Evolutionary conservation across 2,113 vertebrate genomes (phyloP), one percentile per base, ranked within the genome.

Genomic region (Nibea albiflora): DNA sequence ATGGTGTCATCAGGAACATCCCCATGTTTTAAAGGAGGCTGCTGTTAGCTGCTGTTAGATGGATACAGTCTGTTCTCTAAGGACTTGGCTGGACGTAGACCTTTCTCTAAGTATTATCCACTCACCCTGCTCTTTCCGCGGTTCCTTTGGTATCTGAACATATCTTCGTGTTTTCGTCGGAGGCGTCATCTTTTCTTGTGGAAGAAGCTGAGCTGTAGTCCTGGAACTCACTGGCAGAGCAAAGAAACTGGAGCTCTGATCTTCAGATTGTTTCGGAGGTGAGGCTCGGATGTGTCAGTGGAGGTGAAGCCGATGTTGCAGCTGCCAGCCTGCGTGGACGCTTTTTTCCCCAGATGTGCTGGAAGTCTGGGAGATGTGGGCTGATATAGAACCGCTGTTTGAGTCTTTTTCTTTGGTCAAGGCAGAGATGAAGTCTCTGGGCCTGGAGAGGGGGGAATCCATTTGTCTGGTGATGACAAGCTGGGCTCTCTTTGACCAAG

Each of bases 381-480:
- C 31, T 12, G 49, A 52, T 0, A 19, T 39, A 15, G 7, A 35
- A 22, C 17, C 62, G 0, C 50, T 5, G 4, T 7, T 22, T 5
- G 31, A 26, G 19, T 78, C 75, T 28, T 35, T 71, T 1, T 87
- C 84, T 66, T 47, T 85, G 73, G 62, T 64, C 60, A 87, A 31
- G 15, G 87, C 81, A 4, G 67, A 88, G 76, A 93, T 81, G 53
- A 91, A 87, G 69, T 93, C 91, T 46, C 90, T 90, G 8, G 93
- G 90, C 17, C 94, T 93, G 42, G 93, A 90, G 8, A 95, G 88
- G 47, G 46, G 92, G 78, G 5, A 93, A 78, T 10, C 90, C 82
- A 50, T 92, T 93, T 3, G 94, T 93, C 82, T 96, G 96, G 79
- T 95, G 95, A n/a, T 92, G 88, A 49, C 83, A 89, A 6, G 88